Base-by-base conservation (phyloP, 2,113 vertebrate genomes). In the Pyrgilauda ruficollis region DNA sequence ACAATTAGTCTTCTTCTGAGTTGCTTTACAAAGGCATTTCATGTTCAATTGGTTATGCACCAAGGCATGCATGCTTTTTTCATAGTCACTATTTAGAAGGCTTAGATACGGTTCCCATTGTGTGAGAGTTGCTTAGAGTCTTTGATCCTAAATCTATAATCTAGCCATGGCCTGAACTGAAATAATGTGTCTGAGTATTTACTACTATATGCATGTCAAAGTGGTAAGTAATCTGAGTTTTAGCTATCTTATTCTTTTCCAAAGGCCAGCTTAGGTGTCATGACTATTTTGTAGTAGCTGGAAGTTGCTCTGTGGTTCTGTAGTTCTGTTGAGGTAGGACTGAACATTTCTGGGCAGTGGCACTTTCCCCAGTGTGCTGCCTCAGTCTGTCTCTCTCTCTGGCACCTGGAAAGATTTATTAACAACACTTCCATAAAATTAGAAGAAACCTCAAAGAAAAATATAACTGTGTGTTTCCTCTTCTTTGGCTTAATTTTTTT, bases 121-220 rank as follows among this genome's bases (percentile, higher is more conserved):
- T 95, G 46, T 67, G 39, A 79, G 62, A 85, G 47, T 43, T 76
- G 49, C 70, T 95, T 92, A 78, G 18, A 77, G 75, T 56, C 87
- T 94, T 96, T 96, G 93, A 91, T 96, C 79, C 64, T 94, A 74
- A 91, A 88, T 82, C 94, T 93, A 3, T 79, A 63, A 84, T 79
- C 90, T 77, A 44, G 39, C 20, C 74, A 58, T 74, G 68, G 35
- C 63, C 50, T 93, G 63, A 76, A 63, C 79, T 83, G 79, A 91
- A 90, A 77, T 52, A 66, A 43, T 63, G 12, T 83, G 18, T 47
- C 39, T 86, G 46, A 61, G 10, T 76, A 19, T 61, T 24, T 79
- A 37, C 69, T 77, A 33, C 43, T 74, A 58, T 18, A 49, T 50
- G 31, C 30, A 33, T 69, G 35, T 80, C 55, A 55, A 53, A 86